Evolutionary conservation across 2,797 vertebrate genomes (phyloP).

Genomic region (Alfaro cultratus): DNA sequence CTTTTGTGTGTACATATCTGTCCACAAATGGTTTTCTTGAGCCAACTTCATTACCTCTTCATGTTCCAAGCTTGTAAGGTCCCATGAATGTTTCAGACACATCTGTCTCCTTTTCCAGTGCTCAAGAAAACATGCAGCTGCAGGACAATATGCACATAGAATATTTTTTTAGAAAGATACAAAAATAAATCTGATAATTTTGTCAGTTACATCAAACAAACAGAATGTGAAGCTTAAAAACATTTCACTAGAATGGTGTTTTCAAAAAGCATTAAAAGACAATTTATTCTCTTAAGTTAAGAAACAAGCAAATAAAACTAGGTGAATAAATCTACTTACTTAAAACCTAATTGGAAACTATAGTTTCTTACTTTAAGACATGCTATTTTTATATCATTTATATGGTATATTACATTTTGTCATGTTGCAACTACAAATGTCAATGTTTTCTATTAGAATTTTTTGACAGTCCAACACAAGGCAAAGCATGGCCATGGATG

Average conservation of each 20-base stretch:
- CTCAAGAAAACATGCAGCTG: constrained; percentile 96
- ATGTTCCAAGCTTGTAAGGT: constrained; percentile 93
- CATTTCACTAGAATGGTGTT: not conserved
- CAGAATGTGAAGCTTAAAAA: not conserved
- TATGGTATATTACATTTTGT: not conserved
- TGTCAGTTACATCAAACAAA: not conserved
- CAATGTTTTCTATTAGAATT: not conserved
- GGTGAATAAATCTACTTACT: not conserved
- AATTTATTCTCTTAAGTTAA: not conserved
- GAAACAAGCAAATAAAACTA: not conserved
- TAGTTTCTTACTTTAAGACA: not conserved
- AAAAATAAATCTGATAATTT: not conserved
- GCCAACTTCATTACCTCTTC: constrained; percentile 84
- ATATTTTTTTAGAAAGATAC: constrained; percentile 1
- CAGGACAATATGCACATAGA: constrained; percentile 31
- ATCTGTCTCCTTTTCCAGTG: constrained; percentile 97
- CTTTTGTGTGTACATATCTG: not conserved
- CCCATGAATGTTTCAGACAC: constrained; percentile 94
- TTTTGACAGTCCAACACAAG: not conserved
- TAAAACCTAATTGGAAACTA: not conserved
- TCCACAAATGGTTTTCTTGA: not conserved
- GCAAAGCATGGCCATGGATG: not conserved
- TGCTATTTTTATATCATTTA: not conserved
- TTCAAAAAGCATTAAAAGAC: not conserved
- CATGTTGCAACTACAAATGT: not conserved